Evolutionary conservation across 2,797 vertebrate species (phyloP).

Genomic region (Orestias chungarensis): DNA sequence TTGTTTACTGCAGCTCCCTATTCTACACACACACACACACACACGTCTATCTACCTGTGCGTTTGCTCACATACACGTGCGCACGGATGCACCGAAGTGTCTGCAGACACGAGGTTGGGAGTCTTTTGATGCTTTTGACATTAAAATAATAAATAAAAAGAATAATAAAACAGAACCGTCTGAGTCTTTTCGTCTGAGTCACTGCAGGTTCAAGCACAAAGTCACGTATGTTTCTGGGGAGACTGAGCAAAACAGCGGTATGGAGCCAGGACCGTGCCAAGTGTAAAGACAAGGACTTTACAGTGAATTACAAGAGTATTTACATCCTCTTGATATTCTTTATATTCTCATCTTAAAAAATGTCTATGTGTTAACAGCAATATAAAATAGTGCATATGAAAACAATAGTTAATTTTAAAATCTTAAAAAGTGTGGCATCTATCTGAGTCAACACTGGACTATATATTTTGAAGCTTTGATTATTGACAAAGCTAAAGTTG

Average conservation of each 20-base stretch:
- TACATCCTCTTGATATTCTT: not conserved
- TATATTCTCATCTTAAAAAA: no score
- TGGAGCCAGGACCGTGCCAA: conserved; percentile 1
- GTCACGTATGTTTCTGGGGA: conserved; percentile 12
- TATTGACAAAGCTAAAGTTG: no score
- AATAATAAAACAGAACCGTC: conserved; percentile 5
- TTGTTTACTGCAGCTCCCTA: conserved; percentile 20
- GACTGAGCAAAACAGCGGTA: conserved; percentile 10
- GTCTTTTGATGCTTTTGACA: conserved; percentile 28
- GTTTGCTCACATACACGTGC: not conserved
- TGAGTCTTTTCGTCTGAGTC: conserved; percentile 41
- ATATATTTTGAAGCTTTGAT: no score
- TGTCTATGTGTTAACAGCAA: no score
- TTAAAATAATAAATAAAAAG: conserved; percentile 28
- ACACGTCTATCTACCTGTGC: not conserved
- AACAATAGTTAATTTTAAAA: no score
- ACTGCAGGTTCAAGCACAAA: conserved; percentile 30
- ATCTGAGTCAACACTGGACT: no score
- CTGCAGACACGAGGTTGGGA: conserved; percentile 4
- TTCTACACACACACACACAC: conserved; percentile 5
- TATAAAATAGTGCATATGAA: not conserved
- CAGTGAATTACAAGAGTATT: not conserved
- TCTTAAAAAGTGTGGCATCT: no score
- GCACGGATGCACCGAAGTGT: not conserved
- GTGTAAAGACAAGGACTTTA: not conserved